Base-by-base conservation (phyloP, 2,797 vertebrate genomes). In the Corythornis leucogaster region DNA sequence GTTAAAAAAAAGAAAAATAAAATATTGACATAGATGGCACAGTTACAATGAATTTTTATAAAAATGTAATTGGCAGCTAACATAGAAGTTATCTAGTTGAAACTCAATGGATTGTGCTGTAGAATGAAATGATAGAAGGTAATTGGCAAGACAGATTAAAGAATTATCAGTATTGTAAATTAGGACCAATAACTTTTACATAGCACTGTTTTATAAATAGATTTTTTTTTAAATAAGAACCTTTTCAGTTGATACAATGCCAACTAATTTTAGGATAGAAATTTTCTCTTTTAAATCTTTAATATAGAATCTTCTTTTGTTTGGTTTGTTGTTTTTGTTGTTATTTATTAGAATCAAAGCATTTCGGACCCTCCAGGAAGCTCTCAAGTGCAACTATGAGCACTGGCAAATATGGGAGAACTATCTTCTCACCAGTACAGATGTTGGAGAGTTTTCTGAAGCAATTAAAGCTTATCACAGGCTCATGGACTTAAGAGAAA, bases 401-500 rank as follows among this genome's bases (percentile, higher is more conserved):
- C 98, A 99, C 90, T 99, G 99, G 99, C 99, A 99, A 97, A 99
- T 99, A 97, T 99, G 99, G 99, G 99, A 99, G 97, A 99, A 99
- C 96, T 99, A 99, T 92, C 97, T 99, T 45, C 90, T 98, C 2
- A 99, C 99, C 76, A 98, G 99, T 96, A 98, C 98, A 18, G 99
- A 99, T 21, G 54, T 99, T 25, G 99, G 99, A 62, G 99, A 99
- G 77, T 99, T 99, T 94, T 88, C 96, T 16, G 99, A 99, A 97
- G 98, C 98, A 91, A 98, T 99, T 95, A 98, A 98, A 96, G 98
- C 99, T 68, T 99, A 99, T 94, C 99, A 99, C 87, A 98, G 98
- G 50, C 98, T 99, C 88, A 98, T 99, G 99, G 99, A 99, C 87
- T 97, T 99, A 78, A 96, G 96, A 96, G 98, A 99, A 54, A 99